A percentile compares a stretch with the other conserved stretches of the same genome.
Evolutionary conservation across 2,797 vertebrate genomes (phyloP).

Genomic region (Crenuchus spilurus): DNA sequence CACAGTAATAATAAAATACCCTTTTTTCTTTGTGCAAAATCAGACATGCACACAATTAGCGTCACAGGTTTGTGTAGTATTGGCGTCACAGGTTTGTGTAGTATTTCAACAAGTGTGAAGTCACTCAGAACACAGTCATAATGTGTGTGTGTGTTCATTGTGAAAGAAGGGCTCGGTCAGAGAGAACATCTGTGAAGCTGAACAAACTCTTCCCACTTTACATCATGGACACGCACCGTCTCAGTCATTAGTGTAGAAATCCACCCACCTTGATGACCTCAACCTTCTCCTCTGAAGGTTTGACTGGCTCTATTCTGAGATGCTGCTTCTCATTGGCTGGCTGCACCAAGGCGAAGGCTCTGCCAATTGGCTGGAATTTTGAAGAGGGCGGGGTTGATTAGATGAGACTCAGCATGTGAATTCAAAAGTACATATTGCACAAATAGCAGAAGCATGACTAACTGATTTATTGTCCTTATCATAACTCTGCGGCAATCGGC

Average conservation of each 20-base stretch:
- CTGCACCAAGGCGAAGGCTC: constrained; percentile 85
- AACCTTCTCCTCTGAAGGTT: constrained; percentile 84
- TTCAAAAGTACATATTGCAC: background rate
- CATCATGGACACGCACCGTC: background rate
- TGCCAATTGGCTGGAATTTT: constrained; percentile 82
- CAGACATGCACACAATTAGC: no score
- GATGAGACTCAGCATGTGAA: background rate
- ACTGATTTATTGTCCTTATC: background rate
- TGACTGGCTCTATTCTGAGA: constrained; percentile 80
- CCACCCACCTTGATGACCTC: constrained; percentile 90
- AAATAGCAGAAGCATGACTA: background rate
- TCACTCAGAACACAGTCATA: background rate
- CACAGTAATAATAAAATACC: no score
- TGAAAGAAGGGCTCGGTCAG: constrained; percentile 4
- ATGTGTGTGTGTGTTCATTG: background rate
- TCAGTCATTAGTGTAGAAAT: background rate
- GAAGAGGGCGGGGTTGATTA: constrained; percentile 10
- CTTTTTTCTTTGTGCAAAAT: no score
- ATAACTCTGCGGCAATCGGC: background rate
- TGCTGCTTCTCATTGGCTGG: constrained; percentile 69
- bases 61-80: no score
- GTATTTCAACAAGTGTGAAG: background rate
- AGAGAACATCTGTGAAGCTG: background rate
- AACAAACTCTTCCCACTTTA: constrained; percentile 3
- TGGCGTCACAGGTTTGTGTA: background rate